Conservation (phyloP, 2,113 vertebrate species). For the Chascanopsetta lugubris region DNA sequence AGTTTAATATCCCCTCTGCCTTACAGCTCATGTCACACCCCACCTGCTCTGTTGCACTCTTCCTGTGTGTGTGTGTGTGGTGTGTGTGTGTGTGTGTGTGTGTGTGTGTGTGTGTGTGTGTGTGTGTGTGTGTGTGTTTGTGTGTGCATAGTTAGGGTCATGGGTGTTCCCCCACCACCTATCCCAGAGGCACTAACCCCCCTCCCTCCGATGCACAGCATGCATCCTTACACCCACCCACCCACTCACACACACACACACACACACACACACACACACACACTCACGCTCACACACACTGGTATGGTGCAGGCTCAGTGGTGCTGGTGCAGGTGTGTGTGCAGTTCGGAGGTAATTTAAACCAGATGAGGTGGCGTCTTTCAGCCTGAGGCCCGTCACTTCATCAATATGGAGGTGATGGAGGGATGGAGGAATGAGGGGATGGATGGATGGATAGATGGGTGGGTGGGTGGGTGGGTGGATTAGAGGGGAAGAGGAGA, state of each 20-base stretch:
- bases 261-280: conserved; percentile 6
- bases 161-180: conserved; percentile 62
- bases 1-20: conserved; percentile 78
- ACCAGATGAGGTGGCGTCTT: conserved; percentile 72
- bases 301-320: conserved; percentile 28
- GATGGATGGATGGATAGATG: conserved; percentile 41
- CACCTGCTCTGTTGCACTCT: conserved; percentile 77
- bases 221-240: too few relatives aligned
- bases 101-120: conserved; percentile 1
- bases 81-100: conserved; percentile 37
- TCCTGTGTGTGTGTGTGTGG: too few relatives aligned
- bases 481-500: conserved; percentile 24
- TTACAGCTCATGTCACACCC: conserved; percentile 80
- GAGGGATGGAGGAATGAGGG: conserved; percentile 61
- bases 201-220: neutral
- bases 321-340: conserved; percentile 76
- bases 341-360: conserved; percentile 71
- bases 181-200: conserved; percentile 65
- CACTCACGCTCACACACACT: conserved; percentile 7
- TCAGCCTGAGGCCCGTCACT: conserved; percentile 73
- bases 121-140: too few relatives aligned
- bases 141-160: conserved; percentile 66
- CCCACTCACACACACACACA: conserved; percentile 1
- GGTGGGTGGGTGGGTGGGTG: conserved; percentile 44
- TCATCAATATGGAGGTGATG: conserved; percentile 64